Evolutionary conservation across 2,113 vertebrate species (phyloP), one percentile per base, ranked within the genome.

Genomic region (Hemicordylus capensis): DNA sequence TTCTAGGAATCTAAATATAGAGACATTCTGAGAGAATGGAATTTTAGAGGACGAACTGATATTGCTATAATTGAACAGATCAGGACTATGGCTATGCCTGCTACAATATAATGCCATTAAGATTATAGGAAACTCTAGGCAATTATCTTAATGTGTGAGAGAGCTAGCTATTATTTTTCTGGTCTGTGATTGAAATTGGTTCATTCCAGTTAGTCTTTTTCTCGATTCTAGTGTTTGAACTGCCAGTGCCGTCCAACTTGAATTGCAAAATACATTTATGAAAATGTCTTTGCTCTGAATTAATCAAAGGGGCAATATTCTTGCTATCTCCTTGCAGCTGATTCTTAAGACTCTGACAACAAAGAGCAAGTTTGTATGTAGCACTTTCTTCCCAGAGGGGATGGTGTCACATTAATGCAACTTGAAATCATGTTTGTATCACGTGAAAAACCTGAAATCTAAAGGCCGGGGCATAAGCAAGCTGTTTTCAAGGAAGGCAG

Each of bases 261-360:
- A 85, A 85, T 17, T 69, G 37, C 48, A 76, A 85, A 89, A 86
- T n/a, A 74, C 81, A 66, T 67, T 63, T 0, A 59, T 56, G 4
- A 84, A 81, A 81, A 85, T 6, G 63, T 0, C 0, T 7, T 70
- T 78, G 84, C 48, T 15, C 79, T n/a, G 84, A 92, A 89, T n/a
- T 12, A 0, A 0, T 19, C 7, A 84, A 89, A 84, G 70, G 12
- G 0, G 4, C 46, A 76, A 42, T 1, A 48, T 77, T 61, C 24
- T n/a, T 77, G 17, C 4, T 6, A 56, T 72, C 84, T 80, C 15
- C n/a, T 83, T 85, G 34, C 64, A 84, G 81, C 2, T 0, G 0
- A 28, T 85, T 56, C 9, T 64, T 76, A 59, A 85, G 54, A 61
- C 8, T 70, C 63, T 85, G 64, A 61, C 64, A 78, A 72, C 75